Evolutionary conservation across 2,797 vertebrate species (phyloP).

Genomic region (Schizopygopsis pylzovi): DNA sequence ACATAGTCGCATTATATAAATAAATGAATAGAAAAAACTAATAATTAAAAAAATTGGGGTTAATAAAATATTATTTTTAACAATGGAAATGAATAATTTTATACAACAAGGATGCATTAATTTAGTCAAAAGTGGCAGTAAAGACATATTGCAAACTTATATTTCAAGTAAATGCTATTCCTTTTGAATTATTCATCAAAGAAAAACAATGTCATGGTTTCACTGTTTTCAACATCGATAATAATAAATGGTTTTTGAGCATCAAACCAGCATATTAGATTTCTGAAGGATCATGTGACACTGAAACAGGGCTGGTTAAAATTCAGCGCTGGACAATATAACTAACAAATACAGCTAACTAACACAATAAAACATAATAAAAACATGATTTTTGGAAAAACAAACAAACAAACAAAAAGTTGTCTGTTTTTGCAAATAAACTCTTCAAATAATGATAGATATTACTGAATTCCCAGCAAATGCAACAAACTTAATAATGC

Average conservation of each 20-base stretch:
- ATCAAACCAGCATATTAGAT: not conserved
- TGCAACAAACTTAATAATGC: not conserved
- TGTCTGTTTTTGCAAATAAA: no score
- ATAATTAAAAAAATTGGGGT: not conserved
- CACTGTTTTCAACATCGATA: no score
- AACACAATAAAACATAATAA: no score
- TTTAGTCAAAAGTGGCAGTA: no score
- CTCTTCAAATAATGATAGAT: not conserved
- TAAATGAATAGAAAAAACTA: not conserved
- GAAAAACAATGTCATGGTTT: not conserved
- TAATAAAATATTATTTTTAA: no score
- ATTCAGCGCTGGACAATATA: not conserved
- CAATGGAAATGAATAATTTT: no score
- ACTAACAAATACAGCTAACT: no score
- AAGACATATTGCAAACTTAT: not conserved
- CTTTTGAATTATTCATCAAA: not conserved
- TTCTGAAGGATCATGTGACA: not conserved
- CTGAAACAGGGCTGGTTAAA: not conserved
- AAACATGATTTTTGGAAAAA: no score
- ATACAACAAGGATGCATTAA: no score
- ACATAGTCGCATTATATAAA: not conserved
- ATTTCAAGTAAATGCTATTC: not conserved
- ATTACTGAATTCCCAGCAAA: not conserved
- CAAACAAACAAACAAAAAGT: no score
- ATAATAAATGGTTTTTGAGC: no score